Percentiles rank a stretch among this genome's conserved stretches.
These are phyloP conservation scores for Fulica atra DNA, from an alignment of 2,113 vertebrate genomes.

Conservation along the genomic window DNA sequence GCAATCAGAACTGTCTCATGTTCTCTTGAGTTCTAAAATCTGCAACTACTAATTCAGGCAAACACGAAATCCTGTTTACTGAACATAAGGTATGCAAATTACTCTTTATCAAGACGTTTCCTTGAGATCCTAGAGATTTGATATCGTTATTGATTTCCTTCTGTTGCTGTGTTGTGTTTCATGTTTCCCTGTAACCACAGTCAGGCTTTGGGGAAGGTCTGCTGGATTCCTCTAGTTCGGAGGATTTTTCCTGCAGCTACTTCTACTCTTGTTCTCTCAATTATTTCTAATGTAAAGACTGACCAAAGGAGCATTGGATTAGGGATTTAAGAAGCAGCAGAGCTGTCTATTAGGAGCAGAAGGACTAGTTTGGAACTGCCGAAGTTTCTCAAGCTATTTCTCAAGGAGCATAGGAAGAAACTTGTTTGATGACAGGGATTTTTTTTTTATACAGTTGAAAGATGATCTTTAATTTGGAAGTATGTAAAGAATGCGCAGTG, in stretches of 20 bases:
- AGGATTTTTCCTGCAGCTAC: neutral
- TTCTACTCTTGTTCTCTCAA: neutral
- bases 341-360: neutral
- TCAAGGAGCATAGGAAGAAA: neutral
- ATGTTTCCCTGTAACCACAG: neutral
- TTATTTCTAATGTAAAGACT: neutral
- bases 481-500: neutral
- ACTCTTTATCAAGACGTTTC: neutral
- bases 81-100: too few relatives aligned
- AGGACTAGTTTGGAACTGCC: neutral
- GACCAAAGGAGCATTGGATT: neutral
- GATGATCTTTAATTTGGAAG: neutral
- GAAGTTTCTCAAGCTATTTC: neutral
- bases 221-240: neutral
- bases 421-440: neutral
- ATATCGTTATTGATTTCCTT: neutral
- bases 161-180: neutral
- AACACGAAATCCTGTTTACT: neutral
- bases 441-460: neutral
- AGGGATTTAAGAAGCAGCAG: neutral
- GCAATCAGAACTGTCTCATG: neutral
- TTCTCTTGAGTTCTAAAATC: neutral
- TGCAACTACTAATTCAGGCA: neutral
- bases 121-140: neutral
- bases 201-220: neutral